Evolutionary conservation across 2,888 invertebrate species (phyloP).

Genomic region (Syrista parreyssii): DNA sequence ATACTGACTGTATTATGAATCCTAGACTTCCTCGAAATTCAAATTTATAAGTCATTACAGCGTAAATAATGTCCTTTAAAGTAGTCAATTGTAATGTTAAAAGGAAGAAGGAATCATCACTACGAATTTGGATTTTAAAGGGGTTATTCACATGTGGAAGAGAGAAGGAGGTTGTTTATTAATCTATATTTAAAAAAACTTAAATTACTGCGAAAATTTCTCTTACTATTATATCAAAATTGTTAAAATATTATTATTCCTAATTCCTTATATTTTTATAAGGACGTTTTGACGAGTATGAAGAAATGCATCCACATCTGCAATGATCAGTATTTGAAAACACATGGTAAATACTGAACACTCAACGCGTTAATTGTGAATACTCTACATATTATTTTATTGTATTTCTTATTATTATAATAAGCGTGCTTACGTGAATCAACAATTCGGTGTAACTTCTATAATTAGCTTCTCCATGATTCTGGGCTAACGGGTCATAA

Average conservation of each 20-base stretch:
- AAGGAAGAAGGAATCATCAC: slow-evolving; percentile 21
- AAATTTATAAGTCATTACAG: too few relatives aligned
- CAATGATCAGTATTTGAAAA: slow-evolving; percentile 37
- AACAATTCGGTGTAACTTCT: too few relatives aligned
- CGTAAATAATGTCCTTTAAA: too few relatives aligned
- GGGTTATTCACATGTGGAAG: slow-evolving; percentile 27
- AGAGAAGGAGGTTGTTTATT: slow-evolving; percentile 18
- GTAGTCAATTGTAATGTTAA: neutral
- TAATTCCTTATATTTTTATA: slow-evolving; percentile 21
- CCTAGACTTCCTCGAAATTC: too few relatives aligned
- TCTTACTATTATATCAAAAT: neutral
- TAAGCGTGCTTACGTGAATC: too few relatives aligned
- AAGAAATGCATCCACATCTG: slow-evolving; percentile 34
- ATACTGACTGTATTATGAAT: too few relatives aligned
- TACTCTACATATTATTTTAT: too few relatives aligned
- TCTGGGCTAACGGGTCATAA: too few relatives aligned
- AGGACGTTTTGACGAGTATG: slow-evolving; percentile 32
- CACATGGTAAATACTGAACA: slow-evolving; percentile 32
- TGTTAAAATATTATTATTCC: neutral
- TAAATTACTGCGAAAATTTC: neutral
- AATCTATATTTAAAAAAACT: neutral
- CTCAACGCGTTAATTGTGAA: too few relatives aligned
- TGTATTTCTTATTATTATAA: too few relatives aligned
- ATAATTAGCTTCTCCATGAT: too few relatives aligned
- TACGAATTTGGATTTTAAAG: slow-evolving; percentile 28